Conservation (phyloP, 2,797 vertebrate species). For the Sebastolobus altivelis region DNA sequence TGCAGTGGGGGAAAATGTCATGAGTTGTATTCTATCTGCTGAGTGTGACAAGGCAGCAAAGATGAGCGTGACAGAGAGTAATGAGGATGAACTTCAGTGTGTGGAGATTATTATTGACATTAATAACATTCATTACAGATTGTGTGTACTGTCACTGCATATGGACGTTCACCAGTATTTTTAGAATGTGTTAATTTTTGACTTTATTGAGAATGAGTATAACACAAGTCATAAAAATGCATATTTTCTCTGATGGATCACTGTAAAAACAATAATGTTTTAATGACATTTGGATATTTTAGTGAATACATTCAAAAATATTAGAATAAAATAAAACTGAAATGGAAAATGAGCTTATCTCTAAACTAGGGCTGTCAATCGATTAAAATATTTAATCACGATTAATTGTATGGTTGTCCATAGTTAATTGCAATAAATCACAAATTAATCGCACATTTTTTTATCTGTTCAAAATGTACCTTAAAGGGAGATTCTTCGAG, state of each 20-base stretch:
- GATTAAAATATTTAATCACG: no score
- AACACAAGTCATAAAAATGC: background rate
- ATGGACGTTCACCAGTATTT: background rate
- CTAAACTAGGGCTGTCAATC: no score
- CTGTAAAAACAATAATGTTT: background rate
- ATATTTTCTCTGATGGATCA: background rate
- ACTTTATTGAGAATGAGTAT: background rate
- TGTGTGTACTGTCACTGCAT: background rate
- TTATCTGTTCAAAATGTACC: fast-evolving
- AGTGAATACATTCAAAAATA: background rate
- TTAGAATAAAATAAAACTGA: fast-evolving
- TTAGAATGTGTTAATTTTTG: background rate
- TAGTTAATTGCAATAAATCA: no score
- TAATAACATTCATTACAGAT: constrained; percentile 31
- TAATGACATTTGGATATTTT: background rate
- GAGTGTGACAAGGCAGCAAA: constrained; percentile 60
- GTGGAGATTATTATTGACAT: constrained; percentile 40
- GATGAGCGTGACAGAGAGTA: constrained; percentile 52
- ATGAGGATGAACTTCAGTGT: constrained; percentile 42
- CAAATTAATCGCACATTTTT: no score
- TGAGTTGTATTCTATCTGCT: constrained; percentile 69
- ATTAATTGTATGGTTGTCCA: no score
- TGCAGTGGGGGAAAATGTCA: constrained; percentile 74
- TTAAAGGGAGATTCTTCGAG: no score
- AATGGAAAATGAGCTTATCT: background rate